Evolutionary conservation across 2,888 invertebrate species (phyloP).

Genomic region (Palloptera scutellata): DNA sequence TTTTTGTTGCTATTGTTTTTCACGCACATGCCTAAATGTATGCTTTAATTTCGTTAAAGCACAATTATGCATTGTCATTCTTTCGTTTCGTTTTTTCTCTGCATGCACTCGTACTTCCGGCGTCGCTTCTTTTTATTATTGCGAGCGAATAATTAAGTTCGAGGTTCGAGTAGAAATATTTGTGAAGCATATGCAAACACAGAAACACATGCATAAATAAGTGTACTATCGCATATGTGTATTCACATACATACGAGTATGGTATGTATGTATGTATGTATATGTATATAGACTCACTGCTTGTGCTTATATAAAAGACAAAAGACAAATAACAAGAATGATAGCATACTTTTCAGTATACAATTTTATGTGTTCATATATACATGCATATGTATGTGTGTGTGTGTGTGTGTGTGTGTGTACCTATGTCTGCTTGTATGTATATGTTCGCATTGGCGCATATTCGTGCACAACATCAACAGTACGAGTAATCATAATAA

Average conservation of each 20-base stretch:
- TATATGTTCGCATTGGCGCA: too few relatives aligned
- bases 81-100: too few relatives aligned
- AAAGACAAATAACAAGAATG: background rate
- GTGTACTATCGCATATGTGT: background rate
- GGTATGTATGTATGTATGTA: background rate
- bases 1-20: too few relatives aligned
- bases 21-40: constrained; percentile 5
- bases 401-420: too few relatives aligned
- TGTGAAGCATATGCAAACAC: background rate
- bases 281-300: background rate
- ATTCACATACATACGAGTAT: background rate
- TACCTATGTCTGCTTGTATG: too few relatives aligned
- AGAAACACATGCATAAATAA: background rate
- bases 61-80: background rate
- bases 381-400: too few relatives aligned
- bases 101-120: too few relatives aligned
- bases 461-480: too few relatives aligned
- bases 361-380: background rate
- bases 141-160: background rate
- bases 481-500: too few relatives aligned
- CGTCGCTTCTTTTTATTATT: background rate
- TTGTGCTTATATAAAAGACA: background rate
- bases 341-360: constrained; percentile 4
- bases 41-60: constrained; percentile 10
- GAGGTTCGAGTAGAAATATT: too few relatives aligned